Base-by-base conservation (phyloP, 2,888 invertebrate genomes). In the Papilio gigon region DNA sequence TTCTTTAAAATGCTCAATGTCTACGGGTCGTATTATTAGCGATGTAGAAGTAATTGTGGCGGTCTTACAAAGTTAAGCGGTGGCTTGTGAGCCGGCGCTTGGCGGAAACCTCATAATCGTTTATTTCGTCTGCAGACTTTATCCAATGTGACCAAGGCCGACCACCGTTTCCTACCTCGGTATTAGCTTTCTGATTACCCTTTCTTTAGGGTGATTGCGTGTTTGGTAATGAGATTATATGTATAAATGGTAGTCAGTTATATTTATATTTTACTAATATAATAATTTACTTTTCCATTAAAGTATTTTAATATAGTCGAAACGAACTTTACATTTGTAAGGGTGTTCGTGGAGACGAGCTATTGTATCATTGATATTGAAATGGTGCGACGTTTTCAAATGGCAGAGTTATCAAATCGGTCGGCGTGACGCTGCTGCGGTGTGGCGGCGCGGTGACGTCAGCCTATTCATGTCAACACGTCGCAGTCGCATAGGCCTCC, bases 51-150 rank as follows among this genome's bases (percentile, higher is more conserved):
- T 89, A 88, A 87, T 87, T 86, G 87, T 79, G 88, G 89, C 83
- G 87, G 89, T 88, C 86, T 91, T 89, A 88, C 86, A 85, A 89
- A 91, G 90, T 90, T 90, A 88, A 89, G 84, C 86, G 84, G 84
- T 77, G 77, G 78, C 79, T 79, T 83, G 85, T 88, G 87, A 90
- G 87, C 88, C 86, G 81, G 77, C 77, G 77, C 80, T 77, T 79
- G 81, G 78, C 82, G 80, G 81, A 83, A 81, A 77, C 79, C 82
- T 85, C 88, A 84, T 90, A 88, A 90, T 85, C 87, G 87, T 92
- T 65, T 91, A 91, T 89, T 89, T 88, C 84, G 92, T 91, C 92
- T 92, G 89, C 84, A 82, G 89, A 90, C 88, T 91, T 89, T 87
- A 85, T 85, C 85, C 85, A 88, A 84, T 86, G 87, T 85, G 82